phyloP scores from a whole-genome alignment of 1,140 invertebrate genomes.

The Pachyrhynchus sulphureomaculatus region DNA sequence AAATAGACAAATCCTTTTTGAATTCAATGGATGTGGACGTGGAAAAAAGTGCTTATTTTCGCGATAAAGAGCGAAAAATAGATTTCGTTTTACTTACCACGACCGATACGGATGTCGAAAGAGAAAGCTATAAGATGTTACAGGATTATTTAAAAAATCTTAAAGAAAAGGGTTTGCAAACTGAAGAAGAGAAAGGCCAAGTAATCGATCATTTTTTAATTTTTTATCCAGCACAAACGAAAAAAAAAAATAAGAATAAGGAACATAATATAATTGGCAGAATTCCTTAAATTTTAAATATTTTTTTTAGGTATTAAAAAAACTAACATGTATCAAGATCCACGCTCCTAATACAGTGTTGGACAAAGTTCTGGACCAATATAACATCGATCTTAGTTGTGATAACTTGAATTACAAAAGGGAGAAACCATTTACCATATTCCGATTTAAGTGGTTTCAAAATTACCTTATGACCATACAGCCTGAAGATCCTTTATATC shows the following conservation, averaged over 20 bases:
- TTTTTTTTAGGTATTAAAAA: not conserved
- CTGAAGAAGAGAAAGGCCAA: no score
- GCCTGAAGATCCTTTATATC: not conserved
- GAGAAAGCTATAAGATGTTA: no score
- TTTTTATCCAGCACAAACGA: no score
- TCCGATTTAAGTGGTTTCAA: not conserved
- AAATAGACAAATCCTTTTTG: not conserved
- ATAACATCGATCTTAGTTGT: not conserved
- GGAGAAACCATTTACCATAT: not conserved
- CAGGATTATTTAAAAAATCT: no score
- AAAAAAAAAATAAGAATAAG: no score
- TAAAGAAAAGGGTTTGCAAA: no score
- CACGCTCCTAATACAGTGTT: not conserved
- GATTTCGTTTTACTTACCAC: not conserved
- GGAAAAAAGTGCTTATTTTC: no score
- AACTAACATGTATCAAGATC: not conserved
- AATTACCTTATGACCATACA: not conserved
- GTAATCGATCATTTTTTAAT: no score
- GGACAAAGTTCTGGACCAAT: not conserved
- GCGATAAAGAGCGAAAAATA: not conserved
- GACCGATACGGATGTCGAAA: not conserved
- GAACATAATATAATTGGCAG: no score
- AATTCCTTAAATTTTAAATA: no score
- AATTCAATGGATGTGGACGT: not conserved
- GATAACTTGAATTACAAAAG: conserved; percentile 1